Conservation (phyloP, 2,797 vertebrate genomes). For the Sternotherus odoratus region DNA sequence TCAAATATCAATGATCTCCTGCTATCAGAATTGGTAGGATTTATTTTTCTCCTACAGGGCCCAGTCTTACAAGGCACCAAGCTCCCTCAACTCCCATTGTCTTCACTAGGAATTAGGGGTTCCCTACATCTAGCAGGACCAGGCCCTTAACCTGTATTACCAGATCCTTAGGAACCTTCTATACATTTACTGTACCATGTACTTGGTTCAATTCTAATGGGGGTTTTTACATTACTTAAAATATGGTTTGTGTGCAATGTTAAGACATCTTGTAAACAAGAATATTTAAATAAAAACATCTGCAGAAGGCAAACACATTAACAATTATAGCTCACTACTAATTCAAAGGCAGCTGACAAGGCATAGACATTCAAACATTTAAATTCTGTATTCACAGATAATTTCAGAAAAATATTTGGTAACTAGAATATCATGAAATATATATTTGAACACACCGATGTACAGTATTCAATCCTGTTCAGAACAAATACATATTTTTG, state of each 20-base stretch:
- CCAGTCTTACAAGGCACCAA: rapidly evolving
- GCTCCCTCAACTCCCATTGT: rapidly evolving
- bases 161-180: neutral
- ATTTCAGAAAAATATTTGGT: conserved; percentile 21
- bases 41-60: neutral
- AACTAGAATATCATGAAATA: conserved; percentile 42
- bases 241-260: neutral
- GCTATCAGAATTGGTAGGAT: rapidly evolving
- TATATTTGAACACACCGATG: neutral
- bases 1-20: neutral
- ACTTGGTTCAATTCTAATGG: neutral
- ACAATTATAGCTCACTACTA: conserved; percentile 39
- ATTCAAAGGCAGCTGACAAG: conserved; percentile 29
- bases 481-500: conserved; percentile 23
- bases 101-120: too few relatives aligned
- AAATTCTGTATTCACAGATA: neutral
- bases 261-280: neutral
- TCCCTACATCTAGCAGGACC: neutral
- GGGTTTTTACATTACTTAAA: conserved; percentile 1
- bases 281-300: conserved; percentile 17
- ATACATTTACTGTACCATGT: neutral
- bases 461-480: conserved; percentile 8
- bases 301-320: conserved; percentile 15
- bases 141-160: rapidly evolving
- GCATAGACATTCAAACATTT: conserved; percentile 45